A percentile compares a stretch with the other conserved stretches of the same genome.
phyloP scores from a whole-genome alignment of 2,113 vertebrate genomes.

The Zingel zingel region DNA sequence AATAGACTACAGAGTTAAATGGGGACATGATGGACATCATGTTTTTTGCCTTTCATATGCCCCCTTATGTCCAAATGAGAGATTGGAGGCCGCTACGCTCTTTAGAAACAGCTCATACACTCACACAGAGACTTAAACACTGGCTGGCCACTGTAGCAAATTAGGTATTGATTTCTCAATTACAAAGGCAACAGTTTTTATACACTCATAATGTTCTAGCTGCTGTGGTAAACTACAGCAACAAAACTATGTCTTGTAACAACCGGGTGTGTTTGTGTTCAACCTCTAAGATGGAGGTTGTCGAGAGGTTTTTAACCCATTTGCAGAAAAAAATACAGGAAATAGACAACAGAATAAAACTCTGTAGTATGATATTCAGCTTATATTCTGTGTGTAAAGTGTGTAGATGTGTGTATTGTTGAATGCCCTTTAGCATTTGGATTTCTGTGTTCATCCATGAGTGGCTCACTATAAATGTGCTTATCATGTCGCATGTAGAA shows the following conservation, averaged over 20 bases:
- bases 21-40: conserved; percentile 28
- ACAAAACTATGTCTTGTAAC: conserved; percentile 69
- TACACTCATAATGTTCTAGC: conserved; percentile 74
- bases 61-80: conserved; percentile 71
- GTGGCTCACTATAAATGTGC: conserved; percentile 31
- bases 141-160: conserved; percentile 77
- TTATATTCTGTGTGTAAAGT: not conserved
- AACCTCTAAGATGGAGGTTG: conserved; percentile 33
- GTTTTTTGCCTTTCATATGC: conserved; percentile 71
- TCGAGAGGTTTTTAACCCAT: conserved; percentile 29
- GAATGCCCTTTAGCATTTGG: conserved; percentile 3
- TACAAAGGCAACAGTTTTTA: conserved; percentile 72
- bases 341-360: not conserved
- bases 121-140: conserved; percentile 60
- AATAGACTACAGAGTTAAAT: conserved; percentile 56
- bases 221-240: conserved; percentile 72
- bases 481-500: conserved; percentile 30
- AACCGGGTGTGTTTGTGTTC: conserved; percentile 52
- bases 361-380: not conserved
- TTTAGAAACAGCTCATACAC: conserved; percentile 60
- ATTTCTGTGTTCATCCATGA: conserved; percentile 27
- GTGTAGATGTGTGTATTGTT: conserved; percentile 1
- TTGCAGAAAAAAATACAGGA: not conserved
- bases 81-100: conserved; percentile 59
- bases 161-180: conserved; percentile 85